Evolutionary conservation across 1,140 invertebrate genomes (phyloP).

Genomic region (Drosophila takahashii): DNA sequence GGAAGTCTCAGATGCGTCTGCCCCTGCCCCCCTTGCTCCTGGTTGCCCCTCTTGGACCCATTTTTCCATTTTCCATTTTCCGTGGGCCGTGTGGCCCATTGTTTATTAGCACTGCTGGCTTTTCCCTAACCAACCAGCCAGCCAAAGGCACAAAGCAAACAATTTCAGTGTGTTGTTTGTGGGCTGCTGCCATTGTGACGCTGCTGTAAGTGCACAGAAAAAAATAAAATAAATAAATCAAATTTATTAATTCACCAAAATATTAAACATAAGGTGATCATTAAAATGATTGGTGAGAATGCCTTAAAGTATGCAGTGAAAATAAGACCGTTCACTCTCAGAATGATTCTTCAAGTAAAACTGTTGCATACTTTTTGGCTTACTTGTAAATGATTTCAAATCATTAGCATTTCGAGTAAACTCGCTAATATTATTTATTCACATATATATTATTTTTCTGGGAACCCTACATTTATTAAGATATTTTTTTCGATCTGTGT

Average conservation of each 20-base stretch:
- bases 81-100: slow-evolving; percentile 19
- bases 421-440: no score
- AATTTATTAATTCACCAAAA: no score
- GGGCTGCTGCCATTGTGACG: slow-evolving; percentile 29
- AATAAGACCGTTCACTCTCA: no score
- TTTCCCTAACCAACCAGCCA: slow-evolving; percentile 10
- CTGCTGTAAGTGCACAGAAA: slow-evolving; percentile 2
- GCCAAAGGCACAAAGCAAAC: slow-evolving; percentile 37
- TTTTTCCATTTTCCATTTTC: slow-evolving; percentile 3
- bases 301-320: background rate
- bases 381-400: no score
- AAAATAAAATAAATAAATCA: no score
- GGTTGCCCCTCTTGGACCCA: background rate
- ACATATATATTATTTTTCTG: background rate
- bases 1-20: slow-evolving; percentile 41
- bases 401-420: no score
- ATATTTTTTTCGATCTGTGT: background rate
- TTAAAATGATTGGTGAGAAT: no score
- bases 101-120: slow-evolving; percentile 47
- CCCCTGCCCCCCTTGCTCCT: slow-evolving; percentile 16
- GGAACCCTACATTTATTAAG: background rate
- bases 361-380: no score
- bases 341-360: no score
- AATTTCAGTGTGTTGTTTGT: slow-evolving; percentile 39
- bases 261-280: no score